phyloP scores from a whole-genome alignment of 1,140 invertebrate genomes.

The Luehdorfia chinensis region DNA sequence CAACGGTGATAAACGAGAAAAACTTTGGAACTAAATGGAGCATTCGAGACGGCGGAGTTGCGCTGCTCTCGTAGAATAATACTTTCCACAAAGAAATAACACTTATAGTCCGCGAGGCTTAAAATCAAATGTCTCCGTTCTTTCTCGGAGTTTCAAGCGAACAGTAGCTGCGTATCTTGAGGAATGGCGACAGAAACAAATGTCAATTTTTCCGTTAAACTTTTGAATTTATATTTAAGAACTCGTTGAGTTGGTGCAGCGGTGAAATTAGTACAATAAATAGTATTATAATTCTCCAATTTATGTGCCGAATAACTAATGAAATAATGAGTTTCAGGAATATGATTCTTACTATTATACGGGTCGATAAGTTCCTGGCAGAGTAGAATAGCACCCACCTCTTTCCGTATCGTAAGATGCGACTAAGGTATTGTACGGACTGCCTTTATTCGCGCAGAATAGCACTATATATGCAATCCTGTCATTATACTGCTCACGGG shows the following conservation, averaged over 20 bases:
- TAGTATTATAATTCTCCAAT: no score
- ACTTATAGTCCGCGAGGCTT: slow-evolving; percentile 75
- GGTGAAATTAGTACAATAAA: not conserved
- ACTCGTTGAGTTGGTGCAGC: not conserved
- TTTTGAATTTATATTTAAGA: slow-evolving; percentile 19
- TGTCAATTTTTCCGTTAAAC: slow-evolving; percentile 39
- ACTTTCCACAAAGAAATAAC: slow-evolving; percentile 75
- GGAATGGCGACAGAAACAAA: slow-evolving; percentile 57
- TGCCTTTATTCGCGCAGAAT: no score
- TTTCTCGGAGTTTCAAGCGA: slow-evolving; percentile 50
- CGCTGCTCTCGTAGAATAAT: slow-evolving; percentile 73
- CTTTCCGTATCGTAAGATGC: no score
- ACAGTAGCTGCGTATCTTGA: slow-evolving; percentile 50
- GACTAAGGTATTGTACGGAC: no score
- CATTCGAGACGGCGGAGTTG: slow-evolving; percentile 71
- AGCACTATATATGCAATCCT: no score
- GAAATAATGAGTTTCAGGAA: no score
- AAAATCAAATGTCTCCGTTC: slow-evolving; percentile 75
- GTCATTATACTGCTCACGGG: no score
- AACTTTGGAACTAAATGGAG: slow-evolving; percentile 77
- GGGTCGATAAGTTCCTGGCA: no score
- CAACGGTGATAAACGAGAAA: slow-evolving; percentile 77
- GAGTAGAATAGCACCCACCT: no score
- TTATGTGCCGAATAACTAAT: no score
- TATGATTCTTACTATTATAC: no score